Evolutionary conservation across 2,797 vertebrate species (phyloP), one percentile per base, ranked within the genome.

Genomic region (Artibeus lituratus): DNA sequence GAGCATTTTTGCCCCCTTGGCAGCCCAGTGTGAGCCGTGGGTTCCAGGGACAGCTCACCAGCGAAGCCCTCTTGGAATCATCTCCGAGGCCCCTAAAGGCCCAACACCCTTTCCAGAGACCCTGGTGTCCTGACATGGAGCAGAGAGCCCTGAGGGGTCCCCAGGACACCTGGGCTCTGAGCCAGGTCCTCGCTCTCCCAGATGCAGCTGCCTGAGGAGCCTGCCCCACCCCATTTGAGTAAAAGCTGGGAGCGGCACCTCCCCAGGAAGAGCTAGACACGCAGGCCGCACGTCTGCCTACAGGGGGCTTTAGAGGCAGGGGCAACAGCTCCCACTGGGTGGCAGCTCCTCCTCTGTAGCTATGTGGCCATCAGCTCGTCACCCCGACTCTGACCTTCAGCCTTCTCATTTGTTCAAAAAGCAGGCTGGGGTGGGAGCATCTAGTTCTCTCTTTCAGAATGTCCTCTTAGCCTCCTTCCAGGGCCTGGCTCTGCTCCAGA

Each of bases 161-260:
- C 51, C 55, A 22, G n/a, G 49, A 69, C 82, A 4, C 81, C 80
- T 18, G 18, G 32, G 32, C 21, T 21, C 73, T 12, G 12, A 70
- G 59, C 76, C 35, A 3, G 35, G 67, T 26, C 19, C 35, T 47
- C 11, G 22, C 49, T 74, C 37, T 42, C 18, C 16, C 47, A 2
- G 29, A 12, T 22, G 21, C 8, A 53, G 53, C 44, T 62, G 49
- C 55, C 35, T 1, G 0, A n/a, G 67, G 49, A 26, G 53, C 37
- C 82, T 62, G 65, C n/a, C 76, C 47, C 90, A 10, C 67, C 29
- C 35, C 22, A 0, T 7, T 21, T 42, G 14, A 22, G 39, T 47
- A 5, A 51, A 39, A 26, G 22, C 16, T 9, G 6, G 21, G 5
- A 49, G 47, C 29, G 15, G n/a, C 8, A 0, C 32, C n/a, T n/a